These are phyloP conservation scores for Fragum fragum DNA, from an alignment of 2,888 invertebrate genomes.

Conservation along the genomic window DNA sequence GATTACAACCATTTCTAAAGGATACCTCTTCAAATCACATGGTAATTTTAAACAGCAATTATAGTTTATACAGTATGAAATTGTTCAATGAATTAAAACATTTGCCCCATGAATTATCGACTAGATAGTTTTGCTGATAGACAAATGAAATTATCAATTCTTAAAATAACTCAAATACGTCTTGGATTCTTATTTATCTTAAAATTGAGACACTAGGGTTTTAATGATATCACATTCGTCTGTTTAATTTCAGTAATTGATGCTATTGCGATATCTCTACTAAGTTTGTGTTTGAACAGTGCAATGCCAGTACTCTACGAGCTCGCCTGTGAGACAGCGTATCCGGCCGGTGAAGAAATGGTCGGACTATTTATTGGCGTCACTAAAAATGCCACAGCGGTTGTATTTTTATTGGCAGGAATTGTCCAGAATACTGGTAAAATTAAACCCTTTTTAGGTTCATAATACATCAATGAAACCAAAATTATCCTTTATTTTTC, in stretches of 20 bases:
- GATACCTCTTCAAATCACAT: constrained; percentile 53
- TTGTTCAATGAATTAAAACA: too few species aligned
- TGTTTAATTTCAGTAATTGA: constrained; percentile 56
- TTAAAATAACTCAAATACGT: too few species aligned
- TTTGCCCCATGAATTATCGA: too few species aligned
- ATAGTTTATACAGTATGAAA: too few species aligned
- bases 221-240: not conserved
- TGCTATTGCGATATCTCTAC: constrained; percentile 67
- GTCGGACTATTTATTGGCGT: constrained; percentile 71
- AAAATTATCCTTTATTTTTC: too few species aligned
- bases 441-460: too few species aligned
- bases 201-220: too few species aligned
- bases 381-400: constrained; percentile 66
- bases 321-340: constrained; percentile 75
- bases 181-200: too few species aligned
- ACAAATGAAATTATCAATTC: too few species aligned
- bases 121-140: too few species aligned
- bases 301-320: constrained; percentile 76
- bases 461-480: too few species aligned
- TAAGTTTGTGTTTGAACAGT: constrained; percentile 63
- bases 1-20: constrained; percentile 66
- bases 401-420: constrained; percentile 64
- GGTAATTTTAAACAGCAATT: constrained; percentile 53
- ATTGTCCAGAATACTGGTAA: constrained; percentile 67
- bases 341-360: constrained; percentile 76